Base-by-base conservation (phyloP, 2,888 invertebrate genomes). In the Stenodera caucasica region DNA sequence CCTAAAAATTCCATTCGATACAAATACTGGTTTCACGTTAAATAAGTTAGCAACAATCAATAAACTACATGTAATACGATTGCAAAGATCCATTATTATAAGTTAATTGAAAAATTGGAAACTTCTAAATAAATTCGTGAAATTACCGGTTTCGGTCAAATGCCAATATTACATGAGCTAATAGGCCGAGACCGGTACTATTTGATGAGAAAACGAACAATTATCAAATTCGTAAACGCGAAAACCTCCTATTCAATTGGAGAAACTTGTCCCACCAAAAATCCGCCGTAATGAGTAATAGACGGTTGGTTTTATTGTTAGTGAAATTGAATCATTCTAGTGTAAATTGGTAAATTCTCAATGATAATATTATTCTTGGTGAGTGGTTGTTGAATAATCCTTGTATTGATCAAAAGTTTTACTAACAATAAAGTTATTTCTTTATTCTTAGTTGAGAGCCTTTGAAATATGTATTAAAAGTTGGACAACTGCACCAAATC, bases 401-500 rank as follows among this genome's bases (percentile, higher is more conserved):
- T n/a, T 45, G 4, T 21, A 45, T 45, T 18, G 45, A 21, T 45
- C 45, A 12, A 45, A 45, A 45, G 21, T 45, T 12, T 5, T 18
- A 6, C n/a, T 35, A n/a, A 26, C 26, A 26, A 37, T 37, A 21
- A 12, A 21, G 45, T 45, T 21, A 11, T 45, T 45, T 45, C 21
- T 12, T 45, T 21, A 18, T 45, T 45, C 9, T 45, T 45, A 21
- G 21, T 45, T 21, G 18, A 7, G 21, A 45, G n/a, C n/a, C 18
- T 21, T 21, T 21, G 11, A 45, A 45, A 45, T 18, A 21, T 5
- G 18, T 18, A 45, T 21, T 45, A n/a, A 45, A 45, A 45, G 45
- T 21, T 21, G 15, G 45, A n/a, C 21, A 45, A 21, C 45, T 21
- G 21, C 11, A 18, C 21, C 12, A 61, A 61, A 61, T 61, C 54